Base-by-base conservation (phyloP, 1,140 invertebrate species). In the Drosophila lacertosa region DNA sequence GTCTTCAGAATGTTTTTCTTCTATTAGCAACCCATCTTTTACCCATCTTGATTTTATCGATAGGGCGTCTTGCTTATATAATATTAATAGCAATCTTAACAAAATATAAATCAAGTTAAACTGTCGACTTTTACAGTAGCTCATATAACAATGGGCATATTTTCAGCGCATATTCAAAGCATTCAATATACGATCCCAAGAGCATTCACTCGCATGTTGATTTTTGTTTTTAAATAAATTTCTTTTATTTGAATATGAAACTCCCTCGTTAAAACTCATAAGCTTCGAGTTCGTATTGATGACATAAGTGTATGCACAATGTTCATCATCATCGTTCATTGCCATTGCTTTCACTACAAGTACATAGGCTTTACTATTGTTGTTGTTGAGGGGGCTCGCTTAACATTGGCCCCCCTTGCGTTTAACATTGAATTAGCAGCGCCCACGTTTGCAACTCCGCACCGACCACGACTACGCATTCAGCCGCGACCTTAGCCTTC, bases 361-460 rank as follows among this genome's bases (percentile, higher is more conserved):
- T 83, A 26, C 53, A 47, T 39, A 39, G 13, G 11, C 20, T 11
- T 40, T 55, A 13, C 16, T 54, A 26, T 13, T 26, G 44, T n/a
- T 47, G 24, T 10, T 20, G 33, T 44, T 42, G 39, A 29, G 63
- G 48, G 16, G 51, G 63, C 55, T 29, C 40, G 75, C 48, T 83
- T 84, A 81, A 77, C 65, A 86, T 86, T 74, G 68, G 53, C 60
- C 59, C 45, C 65, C 60, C 74, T 45, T 68, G 42, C 26, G 62
- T 65, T 79, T 73, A 84, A 76, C 80, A 84, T 84, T 86, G 81
- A 77, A 60, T 86, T 86, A 74, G 60, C 68, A 80, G 73, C 64
- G 69, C 81, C 82, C 77, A 88, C 81, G 44, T 18, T 29, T 35
- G 10, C 26, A 15, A 32, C 70, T 40, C 50, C 9, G 47, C 32